Percentiles rank a stretch among this genome's conserved stretches.
Conservation (phyloP, 2,797 vertebrate species). For the Platalea minor region DNA sequence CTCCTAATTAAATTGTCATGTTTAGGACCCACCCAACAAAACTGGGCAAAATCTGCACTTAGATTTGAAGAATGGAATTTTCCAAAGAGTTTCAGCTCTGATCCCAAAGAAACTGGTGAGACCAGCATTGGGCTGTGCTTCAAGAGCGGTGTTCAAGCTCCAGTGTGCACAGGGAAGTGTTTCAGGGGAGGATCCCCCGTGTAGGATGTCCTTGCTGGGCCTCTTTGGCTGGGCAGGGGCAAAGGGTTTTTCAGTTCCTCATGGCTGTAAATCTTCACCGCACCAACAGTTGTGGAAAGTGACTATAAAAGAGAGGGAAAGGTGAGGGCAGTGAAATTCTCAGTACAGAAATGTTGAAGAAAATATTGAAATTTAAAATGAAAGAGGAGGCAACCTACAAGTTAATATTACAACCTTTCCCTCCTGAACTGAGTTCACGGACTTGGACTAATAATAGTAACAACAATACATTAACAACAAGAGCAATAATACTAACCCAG, state of each 20-base stretch:
- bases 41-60: background rate
- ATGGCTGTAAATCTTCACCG: background rate
- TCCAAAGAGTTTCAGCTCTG: background rate
- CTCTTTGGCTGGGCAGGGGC: background rate
- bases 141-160: background rate
- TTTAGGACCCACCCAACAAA: background rate
- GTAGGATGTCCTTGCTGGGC: background rate
- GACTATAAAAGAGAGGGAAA: background rate
- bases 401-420: background rate
- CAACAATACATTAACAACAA: background rate
- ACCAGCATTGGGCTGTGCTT: background rate
- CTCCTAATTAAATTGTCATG: background rate
- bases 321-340: background rate
- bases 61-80: background rate
- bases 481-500: background rate
- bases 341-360: background rate
- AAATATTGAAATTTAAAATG: background rate
- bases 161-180: background rate
- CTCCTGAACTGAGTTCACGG: background rate
- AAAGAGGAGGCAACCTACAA: background rate
- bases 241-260: background rate
- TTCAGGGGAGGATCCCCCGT: background rate
- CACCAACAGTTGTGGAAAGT: background rate
- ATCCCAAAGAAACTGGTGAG: background rate
- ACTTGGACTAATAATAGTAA: background rate